Conservation (phyloP, 92 coral and sea anemone species). For the Parazoanthus atlanticus region DNA sequence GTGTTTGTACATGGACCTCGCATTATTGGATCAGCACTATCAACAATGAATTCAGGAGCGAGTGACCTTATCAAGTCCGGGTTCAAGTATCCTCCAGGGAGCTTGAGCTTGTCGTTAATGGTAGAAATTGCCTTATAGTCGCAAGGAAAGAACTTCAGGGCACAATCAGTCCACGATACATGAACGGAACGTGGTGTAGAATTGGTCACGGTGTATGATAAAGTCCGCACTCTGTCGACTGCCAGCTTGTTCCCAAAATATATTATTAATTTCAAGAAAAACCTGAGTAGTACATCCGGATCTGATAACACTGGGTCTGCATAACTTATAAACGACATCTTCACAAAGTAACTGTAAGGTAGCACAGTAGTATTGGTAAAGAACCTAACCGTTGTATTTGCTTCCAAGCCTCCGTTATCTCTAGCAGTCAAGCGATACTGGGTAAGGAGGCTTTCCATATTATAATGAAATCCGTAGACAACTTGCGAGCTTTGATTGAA, state of each 20-base stretch:
- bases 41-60: slow-evolving; percentile 47
- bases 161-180: slow-evolving; percentile 50
- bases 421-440: slow-evolving; percentile 67
- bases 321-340: slow-evolving; percentile 35
- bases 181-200: slow-evolving; percentile 21
- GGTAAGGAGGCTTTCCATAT: slow-evolving; percentile 38
- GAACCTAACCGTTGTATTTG: slow-evolving; percentile 55
- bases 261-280: slow-evolving; percentile 7
- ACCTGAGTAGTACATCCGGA: slow-evolving; percentile 35
- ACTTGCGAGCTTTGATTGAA: slow-evolving; percentile 50
- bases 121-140: slow-evolving; percentile 18
- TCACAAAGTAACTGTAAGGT: slow-evolving; percentile 36
- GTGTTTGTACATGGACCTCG: slow-evolving; percentile 54
- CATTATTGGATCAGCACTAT: slow-evolving; percentile 40
- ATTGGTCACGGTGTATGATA: slow-evolving; percentile 37
- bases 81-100: slow-evolving; percentile 32
- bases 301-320: slow-evolving; percentile 11
- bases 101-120: slow-evolving; percentile 24
- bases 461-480: slow-evolving; percentile 61
- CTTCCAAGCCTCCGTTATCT: slow-evolving; percentile 64
- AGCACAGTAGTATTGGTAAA: slow-evolving; percentile 36
- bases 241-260: neutral
- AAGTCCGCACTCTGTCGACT: slow-evolving; percentile 9
- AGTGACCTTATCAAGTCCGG: slow-evolving; percentile 46
- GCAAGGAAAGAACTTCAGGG: slow-evolving; percentile 38